A percentile compares a stretch with the other conserved stretches of the same genome.
These are phyloP conservation scores for Nothoprocta perdicaria DNA, from an alignment of 2,113 vertebrate genomes.

Conservation along the genomic window DNA sequence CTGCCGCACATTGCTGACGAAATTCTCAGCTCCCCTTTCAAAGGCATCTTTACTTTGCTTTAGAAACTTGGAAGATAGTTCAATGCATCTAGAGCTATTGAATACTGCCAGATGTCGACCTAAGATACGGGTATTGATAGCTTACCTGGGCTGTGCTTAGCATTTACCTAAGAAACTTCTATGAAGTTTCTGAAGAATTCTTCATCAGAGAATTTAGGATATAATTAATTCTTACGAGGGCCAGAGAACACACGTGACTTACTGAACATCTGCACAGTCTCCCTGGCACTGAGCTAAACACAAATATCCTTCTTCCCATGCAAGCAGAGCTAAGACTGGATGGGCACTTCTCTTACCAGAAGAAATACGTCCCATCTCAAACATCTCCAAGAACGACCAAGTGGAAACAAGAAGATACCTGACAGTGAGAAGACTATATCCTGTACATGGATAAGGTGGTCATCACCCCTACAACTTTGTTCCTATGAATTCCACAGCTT, in stretches of 20 bases:
- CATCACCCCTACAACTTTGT: not conserved
- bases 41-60: not conserved
- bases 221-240: not conserved
- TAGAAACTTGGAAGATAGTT: not conserved
- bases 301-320: not conserved
- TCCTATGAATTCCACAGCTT: not conserved
- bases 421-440: not conserved
- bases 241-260: not conserved
- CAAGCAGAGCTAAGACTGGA: not conserved
- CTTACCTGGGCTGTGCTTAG: not conserved
- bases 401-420: not conserved
- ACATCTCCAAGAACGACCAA: not conserved
- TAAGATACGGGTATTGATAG: not conserved
- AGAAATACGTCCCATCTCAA: not conserved
- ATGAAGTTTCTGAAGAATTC: not conserved
- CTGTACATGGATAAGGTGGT: not conserved
- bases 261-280: not conserved
- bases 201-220: not conserved
- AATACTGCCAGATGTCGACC: not conserved
- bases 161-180: not conserved
- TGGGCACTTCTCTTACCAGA: not conserved
- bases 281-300: not conserved
- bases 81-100: not conserved
- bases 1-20: not conserved
- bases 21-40: not conserved